Percentiles rank a stretch among this genome's conserved stretches.
These are phyloP conservation scores for Semicossyphus pulcher DNA, from an alignment of 2,113 vertebrate species.

Conservation along the genomic window DNA sequence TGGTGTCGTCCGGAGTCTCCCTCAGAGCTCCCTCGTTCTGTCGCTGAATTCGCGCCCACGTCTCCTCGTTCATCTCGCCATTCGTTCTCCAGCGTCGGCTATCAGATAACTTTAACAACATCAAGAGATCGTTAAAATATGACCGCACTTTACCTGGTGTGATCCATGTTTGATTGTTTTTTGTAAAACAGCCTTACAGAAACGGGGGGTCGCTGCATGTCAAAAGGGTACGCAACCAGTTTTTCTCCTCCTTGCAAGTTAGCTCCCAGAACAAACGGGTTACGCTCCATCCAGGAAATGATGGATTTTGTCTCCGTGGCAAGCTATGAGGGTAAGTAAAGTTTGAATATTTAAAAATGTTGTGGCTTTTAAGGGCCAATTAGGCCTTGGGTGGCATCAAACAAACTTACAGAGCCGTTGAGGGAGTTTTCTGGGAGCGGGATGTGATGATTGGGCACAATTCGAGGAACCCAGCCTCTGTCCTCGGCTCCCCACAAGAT, in stretches of 20 bases:
- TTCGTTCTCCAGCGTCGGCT: slow-evolving; percentile 64
- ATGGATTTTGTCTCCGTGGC: slow-evolving; percentile 91
- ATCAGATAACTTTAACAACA: slow-evolving; percentile 40
- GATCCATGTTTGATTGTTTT: not conserved
- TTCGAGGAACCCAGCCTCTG: slow-evolving; percentile 88
- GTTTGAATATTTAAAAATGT: accelerated
- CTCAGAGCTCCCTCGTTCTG: slow-evolving; percentile 81
- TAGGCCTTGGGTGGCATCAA: accelerated
- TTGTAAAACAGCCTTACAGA: slow-evolving; percentile 57
- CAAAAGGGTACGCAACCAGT: slow-evolving; percentile 88
- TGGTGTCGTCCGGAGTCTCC: slow-evolving; percentile 89
- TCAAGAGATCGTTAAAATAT: not conserved
- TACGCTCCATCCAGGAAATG: slow-evolving; percentile 95
- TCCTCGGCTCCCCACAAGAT: slow-evolving; percentile 93
- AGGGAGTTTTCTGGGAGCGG: slow-evolving; percentile 89
- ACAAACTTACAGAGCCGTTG: slow-evolving; percentile 82
- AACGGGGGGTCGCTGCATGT: slow-evolving; percentile 77
- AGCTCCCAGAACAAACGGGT: slow-evolving; percentile 93
- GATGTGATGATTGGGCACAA: slow-evolving; percentile 91
- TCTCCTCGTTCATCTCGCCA: slow-evolving; percentile 82
- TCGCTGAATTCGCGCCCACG: slow-evolving; percentile 83
- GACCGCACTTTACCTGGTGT: not conserved
- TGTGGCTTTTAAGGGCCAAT: too few species aligned
- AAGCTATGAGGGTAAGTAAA: slow-evolving; percentile 78
- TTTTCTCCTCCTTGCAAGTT: slow-evolving; percentile 95